A percentile compares a stretch with the other conserved stretches of the same genome.
Conservation (phyloP, 35 echinoderm and acorn worm genomes). For the Strongylocentrotus purpuratus region DNA sequence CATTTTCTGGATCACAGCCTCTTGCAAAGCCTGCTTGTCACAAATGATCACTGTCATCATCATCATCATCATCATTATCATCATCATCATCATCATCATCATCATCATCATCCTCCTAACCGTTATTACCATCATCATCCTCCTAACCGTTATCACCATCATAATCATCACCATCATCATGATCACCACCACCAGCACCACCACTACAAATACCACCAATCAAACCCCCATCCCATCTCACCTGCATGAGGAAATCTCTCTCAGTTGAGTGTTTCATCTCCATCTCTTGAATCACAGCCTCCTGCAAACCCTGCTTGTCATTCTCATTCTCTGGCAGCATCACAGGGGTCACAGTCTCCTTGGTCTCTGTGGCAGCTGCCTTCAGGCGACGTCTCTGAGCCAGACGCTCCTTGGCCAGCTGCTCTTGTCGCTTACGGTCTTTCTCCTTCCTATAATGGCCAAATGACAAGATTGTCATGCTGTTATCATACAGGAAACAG, state of each 20-base stretch:
- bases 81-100: too few species aligned
- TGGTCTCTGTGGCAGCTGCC: constrained; percentile 37
- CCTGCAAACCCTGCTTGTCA: constrained; percentile 75
- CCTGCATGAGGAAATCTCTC: constrained; percentile 85
- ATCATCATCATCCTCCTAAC: too few species aligned
- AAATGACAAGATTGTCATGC: neutral
- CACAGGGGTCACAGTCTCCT: constrained; percentile 50
- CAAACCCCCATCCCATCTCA: constrained; percentile 11
- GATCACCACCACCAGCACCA: too few species aligned
- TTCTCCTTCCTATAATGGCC: constrained; percentile 37
- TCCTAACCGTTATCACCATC: too few species aligned
- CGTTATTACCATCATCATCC: too few species aligned
- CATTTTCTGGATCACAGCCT: constrained; percentile 88
- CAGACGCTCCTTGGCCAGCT: constrained; percentile 85
- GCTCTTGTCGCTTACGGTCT: constrained; percentile 78
- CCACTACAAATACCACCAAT: too few species aligned
- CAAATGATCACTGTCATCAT: constrained; percentile 76
- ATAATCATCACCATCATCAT: too few species aligned
- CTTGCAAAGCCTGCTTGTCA: constrained; percentile 74
- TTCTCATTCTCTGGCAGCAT: constrained; percentile 82
- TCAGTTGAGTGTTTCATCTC: constrained; percentile 80
- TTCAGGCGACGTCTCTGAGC: constrained; percentile 76
- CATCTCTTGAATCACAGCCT: constrained; percentile 89
- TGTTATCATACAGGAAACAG: too few species aligned
- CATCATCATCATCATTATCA: neutral